phyloP scores from a whole-genome alignment of 2,113 vertebrate species.

The Podarcis muralis region DNA sequence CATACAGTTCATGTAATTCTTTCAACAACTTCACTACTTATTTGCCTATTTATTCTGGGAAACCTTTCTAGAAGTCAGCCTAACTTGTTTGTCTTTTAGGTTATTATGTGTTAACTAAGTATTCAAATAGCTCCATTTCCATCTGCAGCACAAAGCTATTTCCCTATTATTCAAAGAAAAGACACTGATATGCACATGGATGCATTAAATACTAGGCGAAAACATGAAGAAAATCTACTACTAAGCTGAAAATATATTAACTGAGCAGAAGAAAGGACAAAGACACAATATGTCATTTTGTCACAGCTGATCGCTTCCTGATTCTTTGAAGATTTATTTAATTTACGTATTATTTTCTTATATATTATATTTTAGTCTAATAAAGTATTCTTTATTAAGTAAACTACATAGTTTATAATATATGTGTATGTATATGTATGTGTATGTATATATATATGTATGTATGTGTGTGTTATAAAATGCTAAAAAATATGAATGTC shows the following conservation, averaged over 20 bases:
- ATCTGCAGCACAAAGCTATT: not conserved
- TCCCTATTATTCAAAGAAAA: not conserved
- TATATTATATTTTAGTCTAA: too few species aligned
- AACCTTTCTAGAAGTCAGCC: not conserved
- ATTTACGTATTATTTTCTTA: too few species aligned
- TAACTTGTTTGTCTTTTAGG: not conserved
- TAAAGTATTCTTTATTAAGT: too few species aligned
- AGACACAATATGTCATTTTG: not conserved
- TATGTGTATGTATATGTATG: too few species aligned
- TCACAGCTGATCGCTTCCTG: not conserved
- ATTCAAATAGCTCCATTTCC: not conserved
- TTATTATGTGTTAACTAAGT: not conserved
- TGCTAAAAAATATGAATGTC: not conserved
- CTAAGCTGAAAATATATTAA: not conserved
- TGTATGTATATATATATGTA: too few species aligned
- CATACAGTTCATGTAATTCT: not conserved
- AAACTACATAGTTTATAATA: too few species aligned
- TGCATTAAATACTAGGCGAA: not conserved
- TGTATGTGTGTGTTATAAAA: not conserved
- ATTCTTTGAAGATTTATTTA: not conserved
- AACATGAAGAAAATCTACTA: not conserved
- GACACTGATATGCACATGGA: not conserved
- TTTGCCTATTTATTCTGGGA: not conserved
- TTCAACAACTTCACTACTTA: not conserved
- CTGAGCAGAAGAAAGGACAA: not conserved